phyloP scores from a whole-genome alignment of 2,797 vertebrate species.

The Bothrops alternatus region DNA sequence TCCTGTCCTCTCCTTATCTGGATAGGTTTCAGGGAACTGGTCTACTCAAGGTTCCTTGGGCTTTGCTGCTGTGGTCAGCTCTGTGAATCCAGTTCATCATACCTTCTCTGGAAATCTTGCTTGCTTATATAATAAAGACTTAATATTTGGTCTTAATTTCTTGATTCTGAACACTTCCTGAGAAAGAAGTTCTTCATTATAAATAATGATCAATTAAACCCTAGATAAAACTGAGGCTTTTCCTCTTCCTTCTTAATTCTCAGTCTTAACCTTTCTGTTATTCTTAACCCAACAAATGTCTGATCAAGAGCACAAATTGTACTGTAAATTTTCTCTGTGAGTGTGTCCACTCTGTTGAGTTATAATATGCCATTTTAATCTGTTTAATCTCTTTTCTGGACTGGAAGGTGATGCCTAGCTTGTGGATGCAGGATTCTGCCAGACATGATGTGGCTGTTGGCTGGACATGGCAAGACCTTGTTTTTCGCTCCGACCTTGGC shows the following conservation, averaged over 20 bases:
- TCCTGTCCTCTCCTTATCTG: background rate
- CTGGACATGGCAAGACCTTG: background rate
- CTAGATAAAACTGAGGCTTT: background rate
- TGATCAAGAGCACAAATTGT: background rate
- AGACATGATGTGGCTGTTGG: constrained; percentile 21
- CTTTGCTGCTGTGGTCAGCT: background rate
- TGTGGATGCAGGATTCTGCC: background rate
- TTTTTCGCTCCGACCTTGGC: constrained; percentile 20
- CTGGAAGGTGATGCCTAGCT: constrained; percentile 13
- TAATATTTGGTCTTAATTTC: background rate
- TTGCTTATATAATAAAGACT: background rate
- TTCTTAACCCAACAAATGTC: background rate
- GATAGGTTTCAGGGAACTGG: background rate
- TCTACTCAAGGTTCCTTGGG: background rate
- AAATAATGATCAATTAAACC: background rate
- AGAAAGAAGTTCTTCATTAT: background rate
- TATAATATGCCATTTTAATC: constrained; percentile 27
- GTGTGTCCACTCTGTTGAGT: background rate
- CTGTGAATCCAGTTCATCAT: background rate
- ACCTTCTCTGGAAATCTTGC: background rate
- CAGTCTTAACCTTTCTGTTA: background rate
- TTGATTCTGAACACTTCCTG: background rate
- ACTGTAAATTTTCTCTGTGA: background rate
- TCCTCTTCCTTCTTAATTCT: background rate
- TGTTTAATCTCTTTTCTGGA: constrained; percentile 31